These are phyloP conservation scores for Galerucella nymphaeae DNA, from an alignment of 2,888 invertebrate species.

Conservation along the genomic window DNA sequence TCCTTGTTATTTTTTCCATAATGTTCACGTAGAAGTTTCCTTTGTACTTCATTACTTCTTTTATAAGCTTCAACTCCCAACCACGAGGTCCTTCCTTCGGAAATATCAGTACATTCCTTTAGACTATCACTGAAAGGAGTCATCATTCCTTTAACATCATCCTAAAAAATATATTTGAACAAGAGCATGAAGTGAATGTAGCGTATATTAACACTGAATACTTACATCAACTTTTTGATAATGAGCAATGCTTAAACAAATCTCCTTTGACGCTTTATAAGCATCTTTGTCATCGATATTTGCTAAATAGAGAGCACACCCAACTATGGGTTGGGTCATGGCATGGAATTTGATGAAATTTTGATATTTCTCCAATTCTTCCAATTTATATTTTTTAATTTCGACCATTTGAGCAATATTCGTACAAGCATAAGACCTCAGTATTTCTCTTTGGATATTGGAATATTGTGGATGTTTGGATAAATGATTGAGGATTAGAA, in stretches of 20 bases:
- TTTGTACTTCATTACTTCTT: conserved; percentile 8
- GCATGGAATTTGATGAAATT: neutral
- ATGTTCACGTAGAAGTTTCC: neutral
- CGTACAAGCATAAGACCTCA: neutral
- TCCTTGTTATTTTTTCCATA: neutral
- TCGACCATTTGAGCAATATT: neutral
- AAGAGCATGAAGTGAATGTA: neutral
- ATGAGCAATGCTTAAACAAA: neutral
- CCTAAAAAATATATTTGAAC: conserved; percentile 13
- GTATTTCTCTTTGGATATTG: conserved; percentile 10
- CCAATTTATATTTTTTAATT: neutral
- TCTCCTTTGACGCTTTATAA: neutral
- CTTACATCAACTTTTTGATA: conserved; percentile 16
- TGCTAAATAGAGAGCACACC: conserved; percentile 10
- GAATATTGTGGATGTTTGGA: conserved; percentile 10
- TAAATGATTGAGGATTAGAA: conserved; percentile 15
- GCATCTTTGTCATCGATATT: conserved; percentile 13
- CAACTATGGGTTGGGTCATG: neutral
- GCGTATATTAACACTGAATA: neutral
- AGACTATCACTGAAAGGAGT: neutral
- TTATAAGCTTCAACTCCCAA: conserved; percentile 2
- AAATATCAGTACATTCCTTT: conserved; percentile 13
- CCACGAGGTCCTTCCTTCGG: conserved; percentile 8
- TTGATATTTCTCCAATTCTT: conserved; percentile 14
- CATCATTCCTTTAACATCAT: neutral